Evolutionary conservation across 2,113 vertebrate species (phyloP).

Genomic region (Notiomystis cincta): DNA sequence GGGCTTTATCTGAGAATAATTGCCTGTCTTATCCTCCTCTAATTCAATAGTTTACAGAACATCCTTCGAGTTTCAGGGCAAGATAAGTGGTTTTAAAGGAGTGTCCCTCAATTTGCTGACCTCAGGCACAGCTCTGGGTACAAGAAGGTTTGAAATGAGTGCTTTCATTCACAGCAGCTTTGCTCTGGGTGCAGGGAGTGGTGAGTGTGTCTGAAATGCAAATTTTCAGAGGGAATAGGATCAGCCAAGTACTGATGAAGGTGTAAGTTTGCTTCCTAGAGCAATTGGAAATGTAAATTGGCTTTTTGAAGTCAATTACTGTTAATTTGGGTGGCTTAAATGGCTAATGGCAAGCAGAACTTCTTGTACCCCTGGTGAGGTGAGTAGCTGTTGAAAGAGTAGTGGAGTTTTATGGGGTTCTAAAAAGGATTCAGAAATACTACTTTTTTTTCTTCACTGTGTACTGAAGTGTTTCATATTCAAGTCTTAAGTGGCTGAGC

Average conservation of each 20-base stretch:
- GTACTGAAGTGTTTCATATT: not conserved
- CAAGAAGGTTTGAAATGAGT: not conserved
- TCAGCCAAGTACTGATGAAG: not conserved
- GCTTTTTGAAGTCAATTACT: not conserved
- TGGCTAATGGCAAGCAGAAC: not conserved
- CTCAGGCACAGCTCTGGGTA: not conserved
- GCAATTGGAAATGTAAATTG: not conserved
- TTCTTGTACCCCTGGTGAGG: not conserved
- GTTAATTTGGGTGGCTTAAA: not conserved
- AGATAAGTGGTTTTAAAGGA: not conserved
- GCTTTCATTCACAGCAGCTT: not conserved
- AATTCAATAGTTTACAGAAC: not conserved
- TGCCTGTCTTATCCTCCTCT: not conserved
- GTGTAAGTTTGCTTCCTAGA: not conserved
- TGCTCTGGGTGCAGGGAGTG: not conserved
- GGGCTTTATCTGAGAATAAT: not conserved
- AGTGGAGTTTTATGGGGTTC: not conserved
- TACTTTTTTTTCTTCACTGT: not conserved
- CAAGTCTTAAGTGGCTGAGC: not conserved
- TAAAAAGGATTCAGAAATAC: not conserved
- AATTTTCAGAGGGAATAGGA: not conserved
- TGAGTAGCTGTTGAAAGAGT: not conserved
- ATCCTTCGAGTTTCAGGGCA: not conserved
- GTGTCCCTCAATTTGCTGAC: not conserved
- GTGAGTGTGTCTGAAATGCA: not conserved